Evolutionary conservation across 2,797 vertebrate genomes (phyloP).

Genomic region (Hippopotamyrus pictus): DNA sequence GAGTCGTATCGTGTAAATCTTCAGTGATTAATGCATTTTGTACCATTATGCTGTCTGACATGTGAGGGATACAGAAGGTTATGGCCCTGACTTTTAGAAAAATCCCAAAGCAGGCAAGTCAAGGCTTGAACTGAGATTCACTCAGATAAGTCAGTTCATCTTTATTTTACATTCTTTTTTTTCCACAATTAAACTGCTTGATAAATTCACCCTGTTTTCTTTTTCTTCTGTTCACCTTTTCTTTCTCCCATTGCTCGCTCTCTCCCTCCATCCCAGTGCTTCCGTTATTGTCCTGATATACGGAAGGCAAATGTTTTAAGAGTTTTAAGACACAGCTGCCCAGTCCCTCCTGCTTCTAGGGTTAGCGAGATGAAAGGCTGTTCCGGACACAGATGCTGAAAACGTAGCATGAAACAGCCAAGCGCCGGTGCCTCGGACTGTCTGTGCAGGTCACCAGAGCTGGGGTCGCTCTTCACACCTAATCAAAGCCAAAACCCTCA

Average conservation of each 20-base stretch:
- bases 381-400: neutral
- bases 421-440: neutral
- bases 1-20: neutral
- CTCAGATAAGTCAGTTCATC: neutral
- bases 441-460: conserved; percentile 13
- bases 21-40: neutral
- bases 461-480: neutral
- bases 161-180: neutral
- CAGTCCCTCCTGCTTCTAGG: neutral
- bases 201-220: neutral
- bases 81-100: neutral
- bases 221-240: neutral
- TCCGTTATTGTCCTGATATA: neutral
- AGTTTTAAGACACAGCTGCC: neutral
- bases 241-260: neutral
- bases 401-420: neutral
- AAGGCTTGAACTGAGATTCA: neutral
- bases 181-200: neutral
- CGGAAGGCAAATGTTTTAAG: neutral
- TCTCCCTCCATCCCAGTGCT: neutral
- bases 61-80: neutral
- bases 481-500: conserved; percentile 16
- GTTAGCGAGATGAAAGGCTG: neutral
- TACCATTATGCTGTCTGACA: conserved; percentile 1
- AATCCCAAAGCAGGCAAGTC: neutral